Percentiles rank a stretch among this genome's conserved stretches.
phyloP scores from a whole-genome alignment of 2,797 vertebrate species.

The Anguilla pacifica region DNA sequence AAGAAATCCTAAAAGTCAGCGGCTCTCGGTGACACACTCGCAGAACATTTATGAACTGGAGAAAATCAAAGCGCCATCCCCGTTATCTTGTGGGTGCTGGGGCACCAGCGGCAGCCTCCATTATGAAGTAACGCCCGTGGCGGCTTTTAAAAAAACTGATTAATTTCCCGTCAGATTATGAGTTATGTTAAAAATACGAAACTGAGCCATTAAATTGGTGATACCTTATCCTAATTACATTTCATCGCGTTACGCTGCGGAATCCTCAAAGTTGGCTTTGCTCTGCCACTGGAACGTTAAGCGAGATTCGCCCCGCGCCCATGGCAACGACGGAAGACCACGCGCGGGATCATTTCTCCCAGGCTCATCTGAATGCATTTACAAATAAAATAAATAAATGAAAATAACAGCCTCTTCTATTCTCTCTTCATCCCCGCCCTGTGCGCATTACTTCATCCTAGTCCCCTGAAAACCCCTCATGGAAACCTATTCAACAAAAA shows the following conservation, averaged over 20 bases:
- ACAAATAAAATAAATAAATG: neutral
- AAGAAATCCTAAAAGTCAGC: neutral
- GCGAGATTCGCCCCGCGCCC: neutral
- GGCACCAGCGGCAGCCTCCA: slow-evolving; percentile 6
- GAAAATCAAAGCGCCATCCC: slow-evolving; percentile 23
- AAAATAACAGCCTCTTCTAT: neutral
- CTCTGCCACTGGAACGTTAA: neutral
- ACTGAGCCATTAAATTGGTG: slow-evolving; percentile 26
- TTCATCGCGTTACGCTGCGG: neutral
- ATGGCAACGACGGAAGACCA: neutral
- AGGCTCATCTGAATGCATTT: neutral
- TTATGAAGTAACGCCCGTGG: slow-evolving; percentile 19
- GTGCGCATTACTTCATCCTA: neutral
- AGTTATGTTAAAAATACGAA: neutral
- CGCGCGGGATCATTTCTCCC: neutral
- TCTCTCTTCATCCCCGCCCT: neutral
- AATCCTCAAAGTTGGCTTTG: slow-evolving; percentile 9
- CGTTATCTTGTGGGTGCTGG: neutral
- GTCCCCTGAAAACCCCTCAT: neutral
- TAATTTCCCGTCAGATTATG: slow-evolving; percentile 27
- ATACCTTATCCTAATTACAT: slow-evolving; percentile 23
- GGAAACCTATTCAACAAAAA: neutral
- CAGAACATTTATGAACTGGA: neutral
- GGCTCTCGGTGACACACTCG: slow-evolving; percentile 12
- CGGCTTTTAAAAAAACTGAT: slow-evolving; percentile 26